Conservation (phyloP, 2,797 vertebrate species). For the Myotis daubentonii region DNA sequence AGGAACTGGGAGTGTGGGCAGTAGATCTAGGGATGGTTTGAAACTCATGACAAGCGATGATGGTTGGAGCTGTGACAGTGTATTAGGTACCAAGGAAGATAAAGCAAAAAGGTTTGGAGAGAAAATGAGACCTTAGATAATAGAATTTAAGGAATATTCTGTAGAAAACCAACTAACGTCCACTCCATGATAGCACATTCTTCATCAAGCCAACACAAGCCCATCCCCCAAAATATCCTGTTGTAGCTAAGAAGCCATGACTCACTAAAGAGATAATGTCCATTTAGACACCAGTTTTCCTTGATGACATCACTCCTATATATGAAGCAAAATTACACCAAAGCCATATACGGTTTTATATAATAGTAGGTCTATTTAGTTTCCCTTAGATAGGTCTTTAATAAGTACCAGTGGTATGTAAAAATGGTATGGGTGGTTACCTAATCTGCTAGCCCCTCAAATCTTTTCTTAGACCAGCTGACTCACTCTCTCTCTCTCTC, state of each 20-base stretch:
- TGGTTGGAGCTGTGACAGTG: background rate
- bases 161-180: background rate
- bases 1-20: background rate
- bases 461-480: slow-evolving; percentile 48
- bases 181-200: background rate
- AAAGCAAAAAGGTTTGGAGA: background rate
- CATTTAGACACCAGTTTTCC: background rate
- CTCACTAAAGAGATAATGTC: background rate
- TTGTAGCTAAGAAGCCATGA: background rate
- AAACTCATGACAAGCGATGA: background rate
- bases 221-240: background rate
- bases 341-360: background rate
- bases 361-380: background rate
- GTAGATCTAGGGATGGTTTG: background rate
- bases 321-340: background rate
- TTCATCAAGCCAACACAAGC: background rate
- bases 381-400: slow-evolving; percentile 31
- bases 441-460: background rate
- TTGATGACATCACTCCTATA: background rate
- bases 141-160: background rate
- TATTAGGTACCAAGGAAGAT: background rate
- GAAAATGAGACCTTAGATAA: background rate
- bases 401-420: background rate
- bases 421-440: background rate
- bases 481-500: background rate